phyloP scores from a whole-genome alignment of 2,888 invertebrate species.

The Drosophila siamana region DNA sequence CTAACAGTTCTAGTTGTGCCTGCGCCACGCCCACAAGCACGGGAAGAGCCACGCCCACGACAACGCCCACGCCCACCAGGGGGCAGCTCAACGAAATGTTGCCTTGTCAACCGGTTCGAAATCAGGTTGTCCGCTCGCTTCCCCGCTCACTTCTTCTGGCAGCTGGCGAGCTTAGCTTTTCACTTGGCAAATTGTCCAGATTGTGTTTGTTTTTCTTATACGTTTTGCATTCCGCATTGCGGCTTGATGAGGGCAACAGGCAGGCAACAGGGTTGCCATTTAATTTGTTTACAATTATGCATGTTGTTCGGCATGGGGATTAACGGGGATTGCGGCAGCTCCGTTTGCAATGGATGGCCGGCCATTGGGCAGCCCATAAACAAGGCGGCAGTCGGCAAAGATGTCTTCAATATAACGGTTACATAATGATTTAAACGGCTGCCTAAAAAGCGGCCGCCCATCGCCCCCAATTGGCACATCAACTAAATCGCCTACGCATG shows the following conservation, averaged over 20 bases:
- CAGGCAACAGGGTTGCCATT: conserved; percentile 16
- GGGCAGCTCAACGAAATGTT: conserved; percentile 39
- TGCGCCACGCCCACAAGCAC: conserved; percentile 4
- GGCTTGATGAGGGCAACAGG: conserved; percentile 30
- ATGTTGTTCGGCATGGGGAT: not conserved
- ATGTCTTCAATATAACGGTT: conserved; percentile 46
- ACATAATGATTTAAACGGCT: conserved; percentile 51
- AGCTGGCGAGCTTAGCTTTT: conserved; percentile 7
- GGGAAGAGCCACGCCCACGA: not conserved
- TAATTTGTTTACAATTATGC: conserved; percentile 41
- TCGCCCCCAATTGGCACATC: conserved; percentile 18
- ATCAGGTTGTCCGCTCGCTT: conserved; percentile 34
- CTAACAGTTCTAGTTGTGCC: conserved; percentile 49
- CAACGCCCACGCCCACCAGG: conserved; percentile 54
- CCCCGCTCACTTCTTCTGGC: not conserved
- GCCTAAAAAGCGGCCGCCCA: not conserved
- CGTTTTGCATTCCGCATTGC: not conserved
- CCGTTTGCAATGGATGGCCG: conserved; percentile 8
- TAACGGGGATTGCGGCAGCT: not conserved
- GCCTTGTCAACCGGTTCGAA: conserved; percentile 54
- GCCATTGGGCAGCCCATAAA: conserved; percentile 29
- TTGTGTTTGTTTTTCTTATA: not conserved
- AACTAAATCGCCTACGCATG: conserved; percentile 65
- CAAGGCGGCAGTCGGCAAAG: conserved; percentile 10
- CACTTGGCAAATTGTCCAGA: conserved; percentile 6